phyloP scores from a whole-genome alignment of 2,888 invertebrate genomes.

The Meteorus colon region DNA sequence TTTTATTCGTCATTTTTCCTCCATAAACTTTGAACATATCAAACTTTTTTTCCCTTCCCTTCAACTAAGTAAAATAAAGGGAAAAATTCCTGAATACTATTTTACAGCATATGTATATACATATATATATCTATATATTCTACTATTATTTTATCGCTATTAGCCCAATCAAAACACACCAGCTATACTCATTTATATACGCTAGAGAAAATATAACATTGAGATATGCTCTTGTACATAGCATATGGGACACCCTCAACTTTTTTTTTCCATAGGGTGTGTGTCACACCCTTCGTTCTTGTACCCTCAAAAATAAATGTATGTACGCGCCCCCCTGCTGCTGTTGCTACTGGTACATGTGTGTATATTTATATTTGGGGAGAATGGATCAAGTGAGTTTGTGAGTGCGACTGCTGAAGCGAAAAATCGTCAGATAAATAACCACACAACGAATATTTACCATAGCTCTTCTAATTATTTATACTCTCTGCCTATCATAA shows the following conservation, averaged over 20 bases:
- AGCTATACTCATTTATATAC: constrained; percentile 44
- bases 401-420: constrained; percentile 56
- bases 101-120: too few species aligned
- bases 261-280: constrained; percentile 54
- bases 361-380: constrained; percentile 21
- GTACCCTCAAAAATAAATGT: constrained; percentile 70
- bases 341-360: constrained; percentile 25
- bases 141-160: constrained; percentile 62
- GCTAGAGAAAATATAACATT: constrained; percentile 40
- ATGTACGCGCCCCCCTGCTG: constrained; percentile 56
- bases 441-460: constrained; percentile 61
- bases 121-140: constrained; percentile 29
- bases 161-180: constrained; percentile 72
- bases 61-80: too few species aligned
- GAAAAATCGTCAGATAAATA: constrained; percentile 69
- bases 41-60: too few species aligned
- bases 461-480: constrained; percentile 67
- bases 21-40: too few species aligned
- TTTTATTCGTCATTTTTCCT: too few species aligned
- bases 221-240: constrained; percentile 56
- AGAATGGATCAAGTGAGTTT: constrained; percentile 8
- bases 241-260: constrained; percentile 69
- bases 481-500: constrained; percentile 54
- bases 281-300: constrained; percentile 53
- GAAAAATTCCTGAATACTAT: too few species aligned